These are phyloP conservation scores for Drosophila sordidapex DNA, from an alignment of 2,888 invertebrate genomes.

Conservation along the genomic window DNA sequence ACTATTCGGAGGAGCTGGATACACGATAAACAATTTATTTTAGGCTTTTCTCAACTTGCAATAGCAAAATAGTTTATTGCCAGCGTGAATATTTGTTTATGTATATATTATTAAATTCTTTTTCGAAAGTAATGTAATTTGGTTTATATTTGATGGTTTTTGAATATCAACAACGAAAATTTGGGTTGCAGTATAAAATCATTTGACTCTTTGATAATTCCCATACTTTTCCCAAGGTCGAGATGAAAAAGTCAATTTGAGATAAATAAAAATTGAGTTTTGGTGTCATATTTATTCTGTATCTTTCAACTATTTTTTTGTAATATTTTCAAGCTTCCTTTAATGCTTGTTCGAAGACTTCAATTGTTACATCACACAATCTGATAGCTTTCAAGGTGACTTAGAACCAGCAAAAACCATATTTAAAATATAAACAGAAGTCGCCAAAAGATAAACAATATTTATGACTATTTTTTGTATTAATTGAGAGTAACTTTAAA, in stretches of 20 bases:
- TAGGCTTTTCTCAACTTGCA: neutral
- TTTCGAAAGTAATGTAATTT: neutral
- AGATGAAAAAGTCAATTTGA: neutral
- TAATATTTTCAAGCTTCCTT: neutral
- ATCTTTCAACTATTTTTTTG: accelerated
- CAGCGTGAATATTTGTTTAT: neutral
- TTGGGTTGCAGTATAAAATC: no score
- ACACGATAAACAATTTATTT: neutral
- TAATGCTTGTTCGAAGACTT: neutral
- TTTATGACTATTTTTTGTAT: neutral
- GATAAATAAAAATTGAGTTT: neutral
- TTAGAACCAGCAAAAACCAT: neutral
- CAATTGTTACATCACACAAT: neutral
- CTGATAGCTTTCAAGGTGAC: neutral
- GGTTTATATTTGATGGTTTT: neutral
- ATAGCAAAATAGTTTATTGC: no score
- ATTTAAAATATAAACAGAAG: neutral
- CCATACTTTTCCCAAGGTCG: neutral
- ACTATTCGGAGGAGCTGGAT: neutral
- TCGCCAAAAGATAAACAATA: neutral
- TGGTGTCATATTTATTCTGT: no score
- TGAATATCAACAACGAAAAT: no score
- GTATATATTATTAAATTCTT: neutral
- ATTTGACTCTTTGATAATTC: no score
- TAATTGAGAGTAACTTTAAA: neutral